Percentiles rank a stretch among this genome's conserved stretches.
phyloP scores from a whole-genome alignment of 53 echinoderm and acorn worm genomes.

The Henricia sp. region DNA sequence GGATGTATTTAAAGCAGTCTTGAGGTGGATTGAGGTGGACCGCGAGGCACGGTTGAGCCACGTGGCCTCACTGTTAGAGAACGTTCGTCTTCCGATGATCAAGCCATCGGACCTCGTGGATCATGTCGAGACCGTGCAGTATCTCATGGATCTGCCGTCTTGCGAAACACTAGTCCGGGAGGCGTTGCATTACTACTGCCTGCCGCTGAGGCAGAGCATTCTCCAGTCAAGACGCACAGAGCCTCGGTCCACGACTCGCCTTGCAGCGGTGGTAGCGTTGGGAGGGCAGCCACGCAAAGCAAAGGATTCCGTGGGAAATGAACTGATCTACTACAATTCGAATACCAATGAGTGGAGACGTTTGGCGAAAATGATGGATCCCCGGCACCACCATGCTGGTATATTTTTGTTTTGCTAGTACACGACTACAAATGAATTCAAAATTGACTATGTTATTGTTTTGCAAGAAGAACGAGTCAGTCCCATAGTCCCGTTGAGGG shows the following conservation, averaged over 20 bases:
- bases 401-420: too few relatives aligned
- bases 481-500: too few relatives aligned
- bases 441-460: too few relatives aligned
- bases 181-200: slow-evolving; percentile 93
- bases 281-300: slow-evolving; percentile 87
- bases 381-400: slow-evolving; percentile 95
- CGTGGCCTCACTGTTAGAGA: slow-evolving; percentile 62
- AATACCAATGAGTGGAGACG: slow-evolving; percentile 66
- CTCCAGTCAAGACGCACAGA: slow-evolving; percentile 83
- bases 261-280: slow-evolving; percentile 74
- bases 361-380: slow-evolving; percentile 78
- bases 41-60: slow-evolving; percentile 48
- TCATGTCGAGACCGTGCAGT: slow-evolving; percentile 82
- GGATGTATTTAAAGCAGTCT: slow-evolving; percentile 65
- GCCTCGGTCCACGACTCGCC: slow-evolving; percentile 70
- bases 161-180: slow-evolving; percentile 86
- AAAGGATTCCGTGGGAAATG: slow-evolving; percentile 75
- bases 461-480: too few relatives aligned
- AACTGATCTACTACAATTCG: slow-evolving; percentile 76
- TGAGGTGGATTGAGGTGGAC: slow-evolving; percentile 78
- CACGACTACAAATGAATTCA: too few relatives aligned
- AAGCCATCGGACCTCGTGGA: slow-evolving; percentile 87
- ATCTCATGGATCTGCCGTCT: slow-evolving; percentile 72
- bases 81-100: slow-evolving; percentile 89
- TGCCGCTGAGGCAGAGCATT: slow-evolving; percentile 86